Evolutionary conservation across 1,140 invertebrate genomes (phyloP), one percentile per base, ranked within the genome.

Genomic region (Neotoxoptera formosana): DNA sequence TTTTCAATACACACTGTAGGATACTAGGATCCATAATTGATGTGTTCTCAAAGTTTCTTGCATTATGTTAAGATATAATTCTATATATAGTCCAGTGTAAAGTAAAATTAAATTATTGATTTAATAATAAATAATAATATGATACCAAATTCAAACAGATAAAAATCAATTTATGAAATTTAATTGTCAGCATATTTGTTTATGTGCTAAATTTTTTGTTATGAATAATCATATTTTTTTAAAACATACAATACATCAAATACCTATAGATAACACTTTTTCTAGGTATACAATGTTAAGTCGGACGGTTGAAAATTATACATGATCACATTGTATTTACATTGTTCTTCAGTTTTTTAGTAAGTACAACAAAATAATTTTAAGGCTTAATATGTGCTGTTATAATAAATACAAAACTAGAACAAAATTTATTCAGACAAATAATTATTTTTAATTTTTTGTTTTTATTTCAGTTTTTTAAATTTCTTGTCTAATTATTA

Each of bases 341-440:
- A 84, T 83, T 84, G 25, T 86, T 47, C 41, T 86, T 41, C 84
- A 30, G 0, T 47, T 36, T 84, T 83, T 86, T 83, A 47, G 84
- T 86, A 86, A 86, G 84, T 86, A 86, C 30, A 30, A n/a, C n/a
- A 6, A 76, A 76, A 76, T 76, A 76, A n/a, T n/a, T n/a, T 25
- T 84, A 84, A 45, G 1, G 45, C 3, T 41, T 41, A 36, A 7
- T 2, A 83, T 36, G 36, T 83, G 34, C 34, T 36, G 17, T 83
- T 20, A 21, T 34, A 83, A 36, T 36, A 36, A 6, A 0, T 36
- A 36, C 20, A 36, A 23, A 23, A 9, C 20, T 36, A 36, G 2
- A 23, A 3, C 76, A 83, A 83, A 67, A 67, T 0, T 76, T 17
- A n/a, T 76, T n/a, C n/a, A n/a, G 3, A 14, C 30, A n/a, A 67